Percentiles rank a stretch among this genome's conserved stretches.
Evolutionary conservation across 2,797 vertebrate genomes (phyloP).

Genomic region (Momotus momota): DNA sequence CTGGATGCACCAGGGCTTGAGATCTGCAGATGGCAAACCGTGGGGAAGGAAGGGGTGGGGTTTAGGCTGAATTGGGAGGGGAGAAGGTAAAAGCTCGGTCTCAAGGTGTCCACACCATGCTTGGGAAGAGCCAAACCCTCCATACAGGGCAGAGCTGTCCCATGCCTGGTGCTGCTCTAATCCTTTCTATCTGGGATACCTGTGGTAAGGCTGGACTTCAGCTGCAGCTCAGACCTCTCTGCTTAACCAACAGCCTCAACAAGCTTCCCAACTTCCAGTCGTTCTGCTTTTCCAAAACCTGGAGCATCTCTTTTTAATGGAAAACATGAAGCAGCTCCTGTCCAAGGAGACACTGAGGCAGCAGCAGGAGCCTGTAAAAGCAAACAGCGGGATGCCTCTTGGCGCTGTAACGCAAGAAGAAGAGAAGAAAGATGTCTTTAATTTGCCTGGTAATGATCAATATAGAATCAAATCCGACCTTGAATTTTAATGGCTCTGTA

Average conservation of each 20-base stretch:
- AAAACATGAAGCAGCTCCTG: background rate
- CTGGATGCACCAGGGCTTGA: background rate
- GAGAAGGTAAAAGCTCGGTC: background rate
- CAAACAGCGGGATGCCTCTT: background rate
- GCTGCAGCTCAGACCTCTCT: background rate
- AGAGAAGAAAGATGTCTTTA: constrained; percentile 70
- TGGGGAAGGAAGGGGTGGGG: accelerated
- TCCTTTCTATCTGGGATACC: background rate
- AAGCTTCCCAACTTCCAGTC: background rate
- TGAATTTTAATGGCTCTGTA: constrained; percentile 59
- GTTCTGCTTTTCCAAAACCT: background rate
- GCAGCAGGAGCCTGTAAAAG: background rate
- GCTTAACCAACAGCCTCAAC: background rate
- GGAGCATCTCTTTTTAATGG: background rate
- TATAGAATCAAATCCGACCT: constrained; percentile 45
- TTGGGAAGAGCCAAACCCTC: background rate
- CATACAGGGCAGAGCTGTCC: background rate
- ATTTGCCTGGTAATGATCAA: constrained; percentile 68
- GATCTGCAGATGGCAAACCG: background rate
- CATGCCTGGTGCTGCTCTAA: background rate
- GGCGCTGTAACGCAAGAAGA: background rate
- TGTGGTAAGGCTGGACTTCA: background rate
- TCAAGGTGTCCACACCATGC: background rate
- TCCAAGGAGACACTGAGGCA: background rate
- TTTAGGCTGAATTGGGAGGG: background rate